These are phyloP conservation scores for Atta colombica DNA, from an alignment of 1,140 invertebrate species.

Conservation along the genomic window DNA sequence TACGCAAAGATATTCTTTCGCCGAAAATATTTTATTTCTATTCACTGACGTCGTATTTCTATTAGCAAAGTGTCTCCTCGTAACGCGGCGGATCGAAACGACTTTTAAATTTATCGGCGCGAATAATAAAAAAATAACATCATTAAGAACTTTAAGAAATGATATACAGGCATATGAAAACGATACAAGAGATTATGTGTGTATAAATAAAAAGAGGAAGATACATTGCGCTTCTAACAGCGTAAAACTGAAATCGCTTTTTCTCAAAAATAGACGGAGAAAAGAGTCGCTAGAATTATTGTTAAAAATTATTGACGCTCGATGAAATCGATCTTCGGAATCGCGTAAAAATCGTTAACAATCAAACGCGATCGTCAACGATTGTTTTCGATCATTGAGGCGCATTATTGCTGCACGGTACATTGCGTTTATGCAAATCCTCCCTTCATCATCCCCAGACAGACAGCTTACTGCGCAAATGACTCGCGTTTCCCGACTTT, in stretches of 20 bases:
- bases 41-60: background rate
- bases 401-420: background rate
- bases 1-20: background rate
- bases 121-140: background rate
- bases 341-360: background rate
- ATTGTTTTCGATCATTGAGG: conserved; percentile 3
- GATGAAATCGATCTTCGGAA: background rate
- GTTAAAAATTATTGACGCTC: background rate
- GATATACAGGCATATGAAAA: background rate
- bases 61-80: background rate
- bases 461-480: background rate
- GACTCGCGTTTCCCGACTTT: background rate
- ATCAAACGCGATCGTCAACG: background rate
- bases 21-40: background rate
- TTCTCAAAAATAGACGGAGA: background rate
- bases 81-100: background rate
- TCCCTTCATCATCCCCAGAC: background rate
- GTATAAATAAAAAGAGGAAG: background rate
- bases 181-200: background rate
- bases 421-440: conserved; percentile 4
- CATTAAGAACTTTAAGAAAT: background rate
- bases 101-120: conserved; percentile 9
- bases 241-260: background rate
- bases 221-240: background rate
- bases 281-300: background rate